A percentile compares a stretch with the other conserved stretches of the same genome.
Evolutionary conservation across 2,888 invertebrate genomes (phyloP).

Genomic region (Cenopis cana): DNA sequence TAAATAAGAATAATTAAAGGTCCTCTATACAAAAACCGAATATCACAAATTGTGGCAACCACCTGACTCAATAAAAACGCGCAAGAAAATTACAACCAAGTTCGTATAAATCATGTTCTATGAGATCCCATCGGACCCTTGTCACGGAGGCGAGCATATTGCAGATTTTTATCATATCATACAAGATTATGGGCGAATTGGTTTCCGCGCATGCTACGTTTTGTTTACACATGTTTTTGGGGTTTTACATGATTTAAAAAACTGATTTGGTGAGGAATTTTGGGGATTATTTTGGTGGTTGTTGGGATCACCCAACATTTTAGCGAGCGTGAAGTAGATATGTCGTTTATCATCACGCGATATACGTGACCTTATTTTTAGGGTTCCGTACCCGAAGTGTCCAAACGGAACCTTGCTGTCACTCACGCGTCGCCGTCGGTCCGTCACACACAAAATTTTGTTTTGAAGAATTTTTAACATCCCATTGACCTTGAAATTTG

Average conservation of each 20-base stretch:
- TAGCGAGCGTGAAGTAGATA: too few species aligned
- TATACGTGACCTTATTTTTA: too few species aligned
- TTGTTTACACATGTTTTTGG: background rate
- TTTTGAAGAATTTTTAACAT: too few species aligned
- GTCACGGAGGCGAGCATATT: slow-evolving; percentile 42
- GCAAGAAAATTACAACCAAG: slow-evolving; percentile 42
- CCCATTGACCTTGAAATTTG: too few species aligned
- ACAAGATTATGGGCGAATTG: slow-evolving; percentile 37
- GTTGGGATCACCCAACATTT: too few species aligned
- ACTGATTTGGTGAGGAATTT: background rate
- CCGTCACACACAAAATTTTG: too few species aligned
- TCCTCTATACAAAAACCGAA: background rate
- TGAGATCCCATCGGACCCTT: slow-evolving; percentile 41
- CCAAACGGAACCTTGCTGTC: too few species aligned
- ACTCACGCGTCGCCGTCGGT: too few species aligned
- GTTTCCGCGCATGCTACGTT: slow-evolving; percentile 12
- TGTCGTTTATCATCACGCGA: too few species aligned
- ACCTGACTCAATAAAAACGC: slow-evolving; percentile 42
- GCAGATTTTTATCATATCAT: slow-evolving; percentile 43
- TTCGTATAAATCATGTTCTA: slow-evolving; percentile 44
- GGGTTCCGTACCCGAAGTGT: too few species aligned
- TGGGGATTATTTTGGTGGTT: background rate
- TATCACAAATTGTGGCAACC: slow-evolving; percentile 26
- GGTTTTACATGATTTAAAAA: background rate
- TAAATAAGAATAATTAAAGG: too few species aligned